Percentiles rank a stretch among this genome's conserved stretches.
Conservation (phyloP, 2,113 vertebrate species). For the Hydrolagus affinis region DNA sequence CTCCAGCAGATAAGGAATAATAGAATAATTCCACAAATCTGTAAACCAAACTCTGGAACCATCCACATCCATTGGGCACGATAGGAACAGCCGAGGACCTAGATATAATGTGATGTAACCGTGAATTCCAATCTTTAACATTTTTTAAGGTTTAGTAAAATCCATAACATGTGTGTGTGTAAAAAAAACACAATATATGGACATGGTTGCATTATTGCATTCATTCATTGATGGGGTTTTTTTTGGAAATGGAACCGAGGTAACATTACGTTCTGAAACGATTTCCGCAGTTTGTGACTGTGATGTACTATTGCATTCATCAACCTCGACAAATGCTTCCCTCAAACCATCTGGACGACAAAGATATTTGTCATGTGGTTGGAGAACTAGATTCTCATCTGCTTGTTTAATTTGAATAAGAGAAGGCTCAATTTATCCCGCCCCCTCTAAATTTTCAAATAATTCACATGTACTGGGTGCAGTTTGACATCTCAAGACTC, state of each 20-base stretch:
- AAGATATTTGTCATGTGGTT: neutral
- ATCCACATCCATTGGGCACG: conserved; percentile 91
- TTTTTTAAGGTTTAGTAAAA: neutral
- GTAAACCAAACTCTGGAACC: conserved; percentile 97
- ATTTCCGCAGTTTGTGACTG: too few species aligned
- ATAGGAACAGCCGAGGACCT: conserved; percentile 94
- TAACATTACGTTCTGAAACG: too few species aligned
- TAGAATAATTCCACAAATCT: conserved; percentile 97
- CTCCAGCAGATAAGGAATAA: conserved; percentile 93
- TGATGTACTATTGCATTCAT: neutral
- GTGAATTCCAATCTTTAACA: neutral
- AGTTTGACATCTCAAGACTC: neutral
- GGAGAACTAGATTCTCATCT: neutral
- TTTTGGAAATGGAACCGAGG: too few species aligned
- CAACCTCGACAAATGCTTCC: neutral
- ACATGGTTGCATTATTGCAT: too few species aligned
- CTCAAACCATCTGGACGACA: neutral
- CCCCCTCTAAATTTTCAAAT: neutral
- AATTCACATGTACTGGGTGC: neutral
- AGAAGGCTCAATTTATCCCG: neutral
- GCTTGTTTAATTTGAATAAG: neutral
- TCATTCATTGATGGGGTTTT: too few species aligned
- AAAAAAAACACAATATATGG: too few species aligned
- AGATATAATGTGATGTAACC: neutral
- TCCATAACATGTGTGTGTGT: neutral